These are phyloP conservation scores for Porites lobata DNA, from an alignment of 92 coral and sea anemone species.

Conservation along the genomic window DNA sequence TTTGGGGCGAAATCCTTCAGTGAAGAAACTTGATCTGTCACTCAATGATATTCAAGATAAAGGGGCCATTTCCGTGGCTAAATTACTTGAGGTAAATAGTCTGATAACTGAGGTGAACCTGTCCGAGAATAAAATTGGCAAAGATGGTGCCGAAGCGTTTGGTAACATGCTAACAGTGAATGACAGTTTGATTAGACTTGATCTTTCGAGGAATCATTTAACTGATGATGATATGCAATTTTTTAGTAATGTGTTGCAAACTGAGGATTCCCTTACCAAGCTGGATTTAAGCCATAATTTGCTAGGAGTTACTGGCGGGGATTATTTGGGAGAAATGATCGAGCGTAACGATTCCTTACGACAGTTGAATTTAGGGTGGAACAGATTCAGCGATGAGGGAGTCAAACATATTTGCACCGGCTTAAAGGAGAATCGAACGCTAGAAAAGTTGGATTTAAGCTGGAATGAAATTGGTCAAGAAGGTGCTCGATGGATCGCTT, in stretches of 20 bases:
- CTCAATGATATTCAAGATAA: constrained; percentile 84
- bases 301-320: constrained; percentile 71
- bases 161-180: constrained; percentile 82
- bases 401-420: constrained; percentile 67
- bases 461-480: constrained; percentile 88
- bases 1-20: constrained; percentile 81
- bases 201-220: constrained; percentile 82
- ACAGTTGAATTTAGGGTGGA: constrained; percentile 86
- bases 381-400: constrained; percentile 85
- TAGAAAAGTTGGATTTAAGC: constrained; percentile 76
- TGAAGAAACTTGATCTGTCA: constrained; percentile 86
- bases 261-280: constrained; percentile 71
- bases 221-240: constrained; percentile 77
- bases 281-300: constrained; percentile 83
- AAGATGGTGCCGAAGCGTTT: constrained; percentile 79
- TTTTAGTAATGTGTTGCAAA: constrained; percentile 76
- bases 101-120: constrained; percentile 72
- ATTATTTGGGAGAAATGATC: constrained; percentile 77
- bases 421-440: constrained; percentile 63
- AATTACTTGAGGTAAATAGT: constrained; percentile 72
- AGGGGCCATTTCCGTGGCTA: constrained; percentile 83
- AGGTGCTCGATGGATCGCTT: constrained; percentile 72
- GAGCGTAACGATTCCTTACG: constrained; percentile 61
- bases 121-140: constrained; percentile 84
- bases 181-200: constrained; percentile 66